phyloP scores from a whole-genome alignment of 2,797 vertebrate genomes.

The Phoebastria nigripes region DNA sequence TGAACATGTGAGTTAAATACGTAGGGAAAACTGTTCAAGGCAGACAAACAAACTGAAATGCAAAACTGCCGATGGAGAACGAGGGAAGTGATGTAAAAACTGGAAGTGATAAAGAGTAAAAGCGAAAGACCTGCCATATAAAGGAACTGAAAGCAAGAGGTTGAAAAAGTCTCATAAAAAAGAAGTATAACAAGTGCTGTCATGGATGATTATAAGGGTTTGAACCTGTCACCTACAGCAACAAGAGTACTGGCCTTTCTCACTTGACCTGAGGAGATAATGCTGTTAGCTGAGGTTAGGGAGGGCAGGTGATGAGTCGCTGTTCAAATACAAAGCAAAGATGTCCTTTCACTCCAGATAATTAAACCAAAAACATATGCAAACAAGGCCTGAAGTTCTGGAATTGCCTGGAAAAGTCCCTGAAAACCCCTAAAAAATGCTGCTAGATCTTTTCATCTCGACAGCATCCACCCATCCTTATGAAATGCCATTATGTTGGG shows the following conservation, averaged over 20 bases:
- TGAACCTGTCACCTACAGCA: constrained; percentile 47
- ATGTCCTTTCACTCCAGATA: constrained; percentile 34
- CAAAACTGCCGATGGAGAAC: not conserved
- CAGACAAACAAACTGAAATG: not conserved
- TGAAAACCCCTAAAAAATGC: constrained; percentile 1
- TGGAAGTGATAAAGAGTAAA: not conserved
- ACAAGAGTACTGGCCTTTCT: constrained; percentile 13
- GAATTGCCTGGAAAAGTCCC: not conserved
- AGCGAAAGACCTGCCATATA: not conserved
- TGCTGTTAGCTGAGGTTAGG: constrained; percentile 29
- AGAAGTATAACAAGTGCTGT: not conserved
- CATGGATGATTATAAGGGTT: constrained; percentile 35
- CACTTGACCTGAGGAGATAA: constrained; percentile 44
- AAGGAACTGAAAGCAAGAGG: not conserved
- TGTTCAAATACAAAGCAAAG: constrained; percentile 43
- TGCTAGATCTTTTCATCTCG: not conserved
- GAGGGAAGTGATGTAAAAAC: not conserved
- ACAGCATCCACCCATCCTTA: not conserved
- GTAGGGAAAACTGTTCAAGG: not conserved
- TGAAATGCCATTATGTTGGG: not conserved
- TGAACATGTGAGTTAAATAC: not conserved
- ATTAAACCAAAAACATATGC: constrained; percentile 30
- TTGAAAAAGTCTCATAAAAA: not conserved
- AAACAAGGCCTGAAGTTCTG: constrained; percentile 25
- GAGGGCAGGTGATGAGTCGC: constrained; percentile 2